Base-by-base conservation (phyloP, 1,140 invertebrate genomes). In the Atta texana region DNA sequence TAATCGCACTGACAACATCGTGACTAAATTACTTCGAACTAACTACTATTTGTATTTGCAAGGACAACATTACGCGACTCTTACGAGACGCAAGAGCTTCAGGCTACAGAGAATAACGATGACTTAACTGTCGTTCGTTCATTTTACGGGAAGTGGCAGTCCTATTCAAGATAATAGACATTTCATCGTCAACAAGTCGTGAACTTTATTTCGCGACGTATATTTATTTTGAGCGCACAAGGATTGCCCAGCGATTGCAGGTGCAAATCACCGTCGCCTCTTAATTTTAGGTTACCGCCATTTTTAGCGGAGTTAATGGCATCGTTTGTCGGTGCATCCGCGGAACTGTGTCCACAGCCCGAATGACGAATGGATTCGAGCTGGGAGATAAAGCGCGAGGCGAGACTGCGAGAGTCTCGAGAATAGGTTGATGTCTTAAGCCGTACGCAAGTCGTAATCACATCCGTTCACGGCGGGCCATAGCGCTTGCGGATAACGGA, bases 341-440 rank as follows among this genome's bases (percentile, higher is more conserved):
- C 61, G 74, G 59, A 39, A 78, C 74, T 49, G 74, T 66, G 59
- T 78, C 59, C 75, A 64, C 74, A n/a, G 21, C 55, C 39, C 55
- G 57, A 72, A 89, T 89, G 89, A 89, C 88, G 72, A 87, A 90
- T 85, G 72, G 63, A 84, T 86, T 76, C 53, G 78, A 74, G 51
- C 63, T 69, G 59, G 57, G 28, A 49, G 64, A 74, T 55, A 82
- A 85, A 87, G 55, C 53, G 49, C 74, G 74, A 59, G 44, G 74
- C 74, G 66, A 63, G 66, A 28, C 71, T 55, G 74, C 74, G 66
- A 63, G 66, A 28, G 77, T 51, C 68, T 16, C 53, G 77, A 74
- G 74, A 78, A 64, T 82, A 51, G 87, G 28, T 85, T 75, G 88
- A 89, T 55, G 81, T 89, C 88, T 90, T 87, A 82, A 89, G 66